Base-by-base conservation (phyloP, 1,140 invertebrate species). In the Drosophila sp. region DNA sequence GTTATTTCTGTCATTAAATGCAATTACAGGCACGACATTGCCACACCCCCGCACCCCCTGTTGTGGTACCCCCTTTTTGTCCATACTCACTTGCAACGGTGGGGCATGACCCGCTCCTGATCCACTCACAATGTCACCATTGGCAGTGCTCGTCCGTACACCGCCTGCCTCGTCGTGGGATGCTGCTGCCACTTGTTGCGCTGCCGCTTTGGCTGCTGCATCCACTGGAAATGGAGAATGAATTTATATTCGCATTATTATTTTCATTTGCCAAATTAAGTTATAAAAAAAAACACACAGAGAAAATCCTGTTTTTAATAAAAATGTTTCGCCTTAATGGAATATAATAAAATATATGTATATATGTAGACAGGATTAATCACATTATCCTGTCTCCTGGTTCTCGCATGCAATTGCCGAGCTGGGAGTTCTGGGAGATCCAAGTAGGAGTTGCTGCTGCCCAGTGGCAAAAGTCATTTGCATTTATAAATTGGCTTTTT, bases 81-180 rank as follows among this genome's bases (percentile, higher is more conserved):
- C 6, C 27, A 27, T 63, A 89, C 94, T 94, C 72, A 95, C 94
- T 85, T 96, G 95, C 54, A 94, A 80, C 70, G 94, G 93, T 40
- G 95, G 95, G 7, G 93, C 92, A 89, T 92, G 92, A 75, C 56
- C 70, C 54, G 63, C 64, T 38, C 79, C 80, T 11, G 66, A 44
- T 69, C 92, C 89, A 57, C 76, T 74, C 11, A 66, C 76, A 76
- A 94, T 92, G 62, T 95, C 94, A 44, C 94, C 95, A 91, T 96
- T 96, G 76, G 94, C 94, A 27, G 94, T 35, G 60, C 76, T 72
- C 55, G 55, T 65, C 60, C 69, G 27, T 25, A 38, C 55, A 35
- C 41, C 70, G 4, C 23, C 7, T 50, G 44, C 44, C 27, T 90
- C 86, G 33, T 91, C 91, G 10, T 91, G 87, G 35, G 77, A 68